Evolutionary conservation across 1,140 invertebrate genomes (phyloP).

Genomic region (Bicyclus anynana): DNA sequence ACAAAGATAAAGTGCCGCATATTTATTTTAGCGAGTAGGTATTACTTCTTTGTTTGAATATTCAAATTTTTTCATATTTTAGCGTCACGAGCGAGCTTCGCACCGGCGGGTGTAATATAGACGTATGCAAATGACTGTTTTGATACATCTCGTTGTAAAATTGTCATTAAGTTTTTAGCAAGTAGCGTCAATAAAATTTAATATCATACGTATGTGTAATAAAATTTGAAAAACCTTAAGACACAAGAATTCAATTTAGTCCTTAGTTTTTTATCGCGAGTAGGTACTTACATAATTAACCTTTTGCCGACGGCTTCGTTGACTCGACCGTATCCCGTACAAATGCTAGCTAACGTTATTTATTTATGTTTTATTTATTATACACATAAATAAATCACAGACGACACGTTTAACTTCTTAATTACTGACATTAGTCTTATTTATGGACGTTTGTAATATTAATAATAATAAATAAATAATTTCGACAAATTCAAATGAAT

Average conservation of each 20-base stretch:
- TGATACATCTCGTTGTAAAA: constrained; percentile 34
- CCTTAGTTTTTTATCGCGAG: constrained; percentile 33
- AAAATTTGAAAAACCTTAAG: constrained; percentile 33
- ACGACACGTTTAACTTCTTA: constrained; percentile 27
- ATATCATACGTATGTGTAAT: constrained; percentile 31
- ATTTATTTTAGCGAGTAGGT: background rate
- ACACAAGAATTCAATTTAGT: constrained; percentile 40
- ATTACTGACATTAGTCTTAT: constrained; percentile 25
- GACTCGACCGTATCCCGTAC: constrained; percentile 14
- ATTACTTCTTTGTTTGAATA: background rate
- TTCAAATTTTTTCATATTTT: background rate
- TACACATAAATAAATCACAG: constrained; percentile 28
- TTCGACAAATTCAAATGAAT: constrained; percentile 8
- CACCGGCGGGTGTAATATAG: background rate
- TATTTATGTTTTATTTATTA: constrained; percentile 29
- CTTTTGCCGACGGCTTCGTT: constrained; percentile 28
- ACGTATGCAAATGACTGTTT: constrained; percentile 25
- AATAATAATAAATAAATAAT: constrained; percentile 11
- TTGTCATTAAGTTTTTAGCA: constrained; percentile 38
- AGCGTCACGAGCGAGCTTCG: background rate
- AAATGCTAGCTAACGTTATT: constrained; percentile 21
- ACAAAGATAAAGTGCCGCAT: constrained; percentile 5
- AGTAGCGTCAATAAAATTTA: constrained; percentile 37
- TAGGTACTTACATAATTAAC: constrained; percentile 23
- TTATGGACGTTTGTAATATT: constrained; percentile 22